phyloP scores from a whole-genome alignment of 2,888 invertebrate genomes.

The Halictus quadricinctus region DNA sequence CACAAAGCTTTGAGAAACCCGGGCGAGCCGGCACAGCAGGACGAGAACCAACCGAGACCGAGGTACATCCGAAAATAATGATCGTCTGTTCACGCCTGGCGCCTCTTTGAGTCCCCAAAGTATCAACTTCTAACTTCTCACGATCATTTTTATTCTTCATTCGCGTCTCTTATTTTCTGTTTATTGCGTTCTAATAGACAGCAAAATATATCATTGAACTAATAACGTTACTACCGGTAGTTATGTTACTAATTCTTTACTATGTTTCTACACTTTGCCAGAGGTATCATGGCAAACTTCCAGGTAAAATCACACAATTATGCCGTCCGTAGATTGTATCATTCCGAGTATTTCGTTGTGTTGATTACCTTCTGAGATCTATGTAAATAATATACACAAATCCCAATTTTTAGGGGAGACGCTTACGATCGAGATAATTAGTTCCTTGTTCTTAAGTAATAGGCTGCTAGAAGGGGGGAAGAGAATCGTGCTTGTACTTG shows the following conservation, averaged over 20 bases:
- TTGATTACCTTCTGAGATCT: neutral
- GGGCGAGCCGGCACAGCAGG: constrained; percentile 64
- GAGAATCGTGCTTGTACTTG: neutral
- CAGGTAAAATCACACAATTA: constrained; percentile 75
- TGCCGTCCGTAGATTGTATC: constrained; percentile 39
- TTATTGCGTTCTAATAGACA: constrained; percentile 27
- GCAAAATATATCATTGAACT: constrained; percentile 34
- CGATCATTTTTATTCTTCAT: neutral
- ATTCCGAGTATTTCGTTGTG: constrained; percentile 20
- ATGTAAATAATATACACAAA: neutral
- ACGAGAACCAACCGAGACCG: constrained; percentile 68
- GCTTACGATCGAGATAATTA: neutral
- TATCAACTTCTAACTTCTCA: neutral
- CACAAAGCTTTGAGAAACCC: constrained; percentile 80
- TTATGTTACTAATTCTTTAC: constrained; percentile 57
- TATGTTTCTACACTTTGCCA: constrained; percentile 68
- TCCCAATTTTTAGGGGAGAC: neutral
- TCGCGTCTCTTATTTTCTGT: neutral
- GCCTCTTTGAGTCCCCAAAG: neutral
- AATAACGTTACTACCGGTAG: constrained; percentile 21
- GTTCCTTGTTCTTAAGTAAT: neutral
- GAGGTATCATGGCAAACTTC: constrained; percentile 82
- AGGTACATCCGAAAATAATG: constrained; percentile 63
- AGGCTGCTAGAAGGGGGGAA: neutral
- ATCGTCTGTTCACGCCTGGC: neutral